phyloP scores from a whole-genome alignment of 2,113 vertebrate species.

The Pagrus major region DNA sequence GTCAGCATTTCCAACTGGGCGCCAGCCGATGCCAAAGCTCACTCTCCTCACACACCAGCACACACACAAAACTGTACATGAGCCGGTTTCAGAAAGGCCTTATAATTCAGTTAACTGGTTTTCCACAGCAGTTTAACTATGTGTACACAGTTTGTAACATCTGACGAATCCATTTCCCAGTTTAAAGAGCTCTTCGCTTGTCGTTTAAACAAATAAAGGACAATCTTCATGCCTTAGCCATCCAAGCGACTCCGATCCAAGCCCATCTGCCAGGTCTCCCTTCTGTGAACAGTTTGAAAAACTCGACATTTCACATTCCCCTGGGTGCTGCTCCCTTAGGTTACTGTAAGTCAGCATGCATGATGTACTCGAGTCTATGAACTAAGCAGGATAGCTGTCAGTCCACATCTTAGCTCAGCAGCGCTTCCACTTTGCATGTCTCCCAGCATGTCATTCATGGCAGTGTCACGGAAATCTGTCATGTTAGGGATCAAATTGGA shows the following conservation, averaged over 20 bases:
- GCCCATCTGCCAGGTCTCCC: conserved; percentile 30
- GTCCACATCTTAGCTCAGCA: not conserved
- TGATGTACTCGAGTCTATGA: conserved; percentile 9
- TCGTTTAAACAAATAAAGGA: conserved; percentile 24
- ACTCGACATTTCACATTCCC: conserved; percentile 4
- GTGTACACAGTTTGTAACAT: conserved; percentile 10
- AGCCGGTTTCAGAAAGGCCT: conserved; percentile 1
- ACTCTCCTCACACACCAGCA: conserved; percentile 1
- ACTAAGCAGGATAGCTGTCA: conserved; percentile 23
- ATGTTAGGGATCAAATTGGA: not conserved
- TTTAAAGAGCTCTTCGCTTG: conserved; percentile 17
- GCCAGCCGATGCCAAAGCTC: conserved; percentile 19
- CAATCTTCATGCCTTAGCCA: conserved; percentile 9
- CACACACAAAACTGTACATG: not conserved
- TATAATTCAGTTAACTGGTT: conserved; percentile 8
- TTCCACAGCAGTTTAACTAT: conserved; percentile 18
- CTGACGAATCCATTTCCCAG: conserved; percentile 41
- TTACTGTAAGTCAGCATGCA: conserved; percentile 38
- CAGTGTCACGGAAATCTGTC: not conserved
- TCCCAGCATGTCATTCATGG: not conserved
- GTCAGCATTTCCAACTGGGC: conserved; percentile 50
- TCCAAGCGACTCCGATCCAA: conserved; percentile 1
- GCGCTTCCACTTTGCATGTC: not conserved
- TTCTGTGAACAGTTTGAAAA: conserved; percentile 4
- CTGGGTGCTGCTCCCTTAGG: conserved; percentile 1